Base-by-base conservation (phyloP, 2,888 invertebrate species). In the Pristionchus exspectatus region DNA sequence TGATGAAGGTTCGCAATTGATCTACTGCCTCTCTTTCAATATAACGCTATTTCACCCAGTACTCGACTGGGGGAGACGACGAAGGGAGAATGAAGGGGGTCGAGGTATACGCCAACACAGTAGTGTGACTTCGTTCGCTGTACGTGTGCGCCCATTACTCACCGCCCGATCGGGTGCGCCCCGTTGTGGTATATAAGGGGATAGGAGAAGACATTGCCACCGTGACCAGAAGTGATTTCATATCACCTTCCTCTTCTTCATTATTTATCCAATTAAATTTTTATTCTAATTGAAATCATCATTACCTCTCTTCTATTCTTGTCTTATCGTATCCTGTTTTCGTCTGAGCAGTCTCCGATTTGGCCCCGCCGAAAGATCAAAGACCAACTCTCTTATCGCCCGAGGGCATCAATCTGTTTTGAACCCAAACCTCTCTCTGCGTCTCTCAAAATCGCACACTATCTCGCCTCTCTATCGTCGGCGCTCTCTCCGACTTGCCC, bases 321-420 rank as follows among this genome's bases (percentile, higher is more conserved):
- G 44, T n/a, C 24, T 77, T 44, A 77, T 18, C 44, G 18, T 44
- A 33, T 14, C 30, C 50, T 50, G 44, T 24, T 30, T 30, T 69
- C 69, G n/a, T 24, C 14, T n/a, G 24, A 4, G n/a, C 44, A n/a
- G 27, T 69, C 69, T 59, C 24, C 5, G 59, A 18, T 3, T 24
- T 21, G 24, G 21, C 44, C 16, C 9, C 50, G 77, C 50, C 38
- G 77, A 44, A 12, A 77, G 77, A 50, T 21, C 77, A 77, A 77
- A 77, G 77, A 77, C 12, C 77, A 77, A 7, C 14, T 74, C 21
- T 14, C 77, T 77, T 77, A 77, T 77, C 77, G 24, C 50, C 38
- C 44, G 24, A 44, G 44, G 77, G 24, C 77, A 77, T 77, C 38
- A 21, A n/a, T 14, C 69, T 69, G 38, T 74, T 77, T 33, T 74